Evolutionary conservation across 2,888 invertebrate genomes (phyloP), one percentile per base, ranked within the genome.

Genomic region (Lutraria lutraria): DNA sequence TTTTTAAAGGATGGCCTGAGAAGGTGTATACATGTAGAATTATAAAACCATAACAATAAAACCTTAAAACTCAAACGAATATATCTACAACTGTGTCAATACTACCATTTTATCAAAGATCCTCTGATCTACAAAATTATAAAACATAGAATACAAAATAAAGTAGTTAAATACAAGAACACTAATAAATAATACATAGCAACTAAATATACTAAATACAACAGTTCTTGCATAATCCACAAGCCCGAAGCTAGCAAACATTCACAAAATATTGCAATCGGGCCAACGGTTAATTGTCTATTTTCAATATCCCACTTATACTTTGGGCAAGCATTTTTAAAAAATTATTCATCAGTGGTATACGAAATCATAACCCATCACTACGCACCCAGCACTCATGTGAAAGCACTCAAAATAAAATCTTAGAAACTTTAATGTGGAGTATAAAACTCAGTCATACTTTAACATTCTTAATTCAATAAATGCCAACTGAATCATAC

Each of bases 31-130:
- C 8, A 43, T 43, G n/a, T n/a, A n/a, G n/a, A n/a, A n/a, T 43
- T 43, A 43, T 8, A 43, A 43, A 43, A 43, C 2, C 43, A 8
- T 8, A 43, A 43, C 43, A 43, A 43, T 43, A 43, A 21, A 25
- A n/a, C 80, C 13, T 8, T 4, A 16, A 52, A 34, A 52, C 52
- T 25, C 21, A 53, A 81, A 81, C 81, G 21, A 76, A 76, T 31
- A 76, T 31, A 76, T 31, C 76, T 34, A 76, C 8, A 76, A 76
- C 34, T 34, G 76, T 76, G 85, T 85, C 21, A n/a, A 53, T 84
- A 81, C 81, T 88, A 88, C 88, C 88, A 88, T 63, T 54, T 56
- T 60, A 85, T 88, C 88, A 68, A 88, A 85, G n/a, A 88, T 88
- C 34, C 52, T 56, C 53, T 88, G 52, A 43, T 85, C 88, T 88